A percentile compares a stretch with the other conserved stretches of the same genome.
These are phyloP conservation scores for Acholoe squamosa DNA, from an alignment of 2,888 invertebrate genomes.

Conservation along the genomic window DNA sequence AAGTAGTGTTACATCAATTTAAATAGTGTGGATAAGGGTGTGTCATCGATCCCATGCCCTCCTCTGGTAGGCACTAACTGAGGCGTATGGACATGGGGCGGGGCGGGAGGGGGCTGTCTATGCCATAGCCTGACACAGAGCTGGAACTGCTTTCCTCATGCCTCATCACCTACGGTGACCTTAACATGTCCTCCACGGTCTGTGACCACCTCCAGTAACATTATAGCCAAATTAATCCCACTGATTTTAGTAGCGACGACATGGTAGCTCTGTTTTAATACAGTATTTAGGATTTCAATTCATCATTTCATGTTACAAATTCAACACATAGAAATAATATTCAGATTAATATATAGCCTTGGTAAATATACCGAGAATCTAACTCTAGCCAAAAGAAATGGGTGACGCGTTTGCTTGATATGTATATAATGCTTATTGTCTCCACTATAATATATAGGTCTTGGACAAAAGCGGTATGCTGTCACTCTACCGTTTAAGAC, in stretches of 20 bases:
- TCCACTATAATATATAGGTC: not conserved
- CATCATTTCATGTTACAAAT: too few relatives aligned
- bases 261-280: too few relatives aligned
- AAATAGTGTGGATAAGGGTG: constrained; percentile 51
- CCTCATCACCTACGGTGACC: not conserved
- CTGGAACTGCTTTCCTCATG: not conserved
- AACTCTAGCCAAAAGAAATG: too few relatives aligned
- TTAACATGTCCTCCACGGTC: too few relatives aligned
- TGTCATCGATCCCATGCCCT: not conserved
- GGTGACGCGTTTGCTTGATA: not conserved
- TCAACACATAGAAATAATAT: too few relatives aligned
- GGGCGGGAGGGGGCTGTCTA: not conserved
- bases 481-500: not conserved
- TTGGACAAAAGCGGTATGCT: not conserved
- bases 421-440: not conserved
- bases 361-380: too few relatives aligned
- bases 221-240: too few relatives aligned
- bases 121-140: not conserved
- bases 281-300: too few relatives aligned
- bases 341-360: too few relatives aligned
- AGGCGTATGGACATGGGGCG: not conserved
- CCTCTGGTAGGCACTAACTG: not conserved
- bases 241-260: too few relatives aligned
- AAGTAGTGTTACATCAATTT: constrained; percentile 56
- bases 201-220: too few relatives aligned